Base-by-base conservation (phyloP, 2,888 invertebrate genomes). In the Drosophila borborema region DNA sequence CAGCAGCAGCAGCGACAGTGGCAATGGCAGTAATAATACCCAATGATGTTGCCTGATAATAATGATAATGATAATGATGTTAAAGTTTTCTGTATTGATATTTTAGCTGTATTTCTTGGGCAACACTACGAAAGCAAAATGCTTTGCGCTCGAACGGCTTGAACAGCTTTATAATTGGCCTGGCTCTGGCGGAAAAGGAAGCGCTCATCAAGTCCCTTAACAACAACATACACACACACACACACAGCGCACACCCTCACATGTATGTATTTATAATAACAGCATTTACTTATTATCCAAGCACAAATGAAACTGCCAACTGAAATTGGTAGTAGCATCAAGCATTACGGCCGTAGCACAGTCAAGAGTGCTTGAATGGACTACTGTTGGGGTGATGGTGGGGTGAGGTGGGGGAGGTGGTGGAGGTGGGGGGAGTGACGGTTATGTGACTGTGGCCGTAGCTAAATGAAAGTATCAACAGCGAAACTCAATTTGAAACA, bases 131-230 rank as follows among this genome's bases (percentile, higher is more conserved):
- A 62, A 70, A 64, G 53, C 61, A 73, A 78, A 78, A 78, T 66
- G 71, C 67, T 78, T 74, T 77, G 81, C 84, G 76, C 76, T 81
- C 84, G 87, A 74, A 83, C 81, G 87, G 69, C 78, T 86, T 81
- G 78, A 86, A 83, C 84, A 81, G 84, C 81, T 83, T 83, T 74
- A 89, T 84, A 84, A 84, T 84, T 84, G 84, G 84, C 87, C 79
- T 76, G 71, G 71, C 75, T 67, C 62, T 69, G 74, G 74, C 89
- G 89, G 90, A 85, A 85, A 87, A 89, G 85, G 85, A 85, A 89
- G 82, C 79, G 85, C 87, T 89, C 84, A 89, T 85, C 84, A 85
- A 81, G 76, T 54, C 66, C 56, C 64, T 61, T 46, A 74, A 59
- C 78, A 74, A 67, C 74, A 78, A 67, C 60, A 65, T 55, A 54